Conservation (phyloP, 2,113 vertebrate genomes). For the Coregonus clupeaformis region DNA sequence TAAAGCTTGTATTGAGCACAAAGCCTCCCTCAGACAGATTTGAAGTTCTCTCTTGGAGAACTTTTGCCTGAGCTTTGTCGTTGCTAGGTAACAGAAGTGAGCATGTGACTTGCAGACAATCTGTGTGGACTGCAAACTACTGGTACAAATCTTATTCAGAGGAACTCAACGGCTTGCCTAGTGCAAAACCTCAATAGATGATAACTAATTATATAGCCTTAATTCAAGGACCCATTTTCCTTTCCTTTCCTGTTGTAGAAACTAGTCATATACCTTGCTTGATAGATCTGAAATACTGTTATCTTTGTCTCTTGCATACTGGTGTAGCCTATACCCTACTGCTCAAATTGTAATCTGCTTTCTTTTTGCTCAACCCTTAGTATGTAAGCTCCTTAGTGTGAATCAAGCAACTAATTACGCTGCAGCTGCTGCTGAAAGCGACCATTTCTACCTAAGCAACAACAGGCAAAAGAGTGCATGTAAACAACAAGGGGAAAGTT, state of each 20-base stretch:
- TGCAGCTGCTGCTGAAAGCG: constrained; percentile 84
- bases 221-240: constrained; percentile 3
- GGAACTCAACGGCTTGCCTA: constrained; percentile 41
- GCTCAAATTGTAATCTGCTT: constrained; percentile 96
- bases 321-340: constrained; percentile 69
- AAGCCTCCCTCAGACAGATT: constrained; percentile 79
- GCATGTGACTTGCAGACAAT: constrained; percentile 91
- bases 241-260: constrained; percentile 6
- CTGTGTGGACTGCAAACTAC: constrained; percentile 70
- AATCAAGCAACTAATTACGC: constrained; percentile 97
- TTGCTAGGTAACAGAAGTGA: constrained; percentile 89
- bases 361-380: constrained; percentile 94
- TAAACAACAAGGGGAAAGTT: constrained; percentile 3
- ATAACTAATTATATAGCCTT: neutral
- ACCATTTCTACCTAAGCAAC: constrained; percentile 71
- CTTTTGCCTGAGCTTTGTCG: constrained; percentile 90
- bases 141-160: constrained; percentile 76
- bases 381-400: constrained; percentile 94
- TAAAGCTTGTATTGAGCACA: constrained; percentile 71
- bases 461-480: constrained; percentile 30
- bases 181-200: constrained; percentile 1
- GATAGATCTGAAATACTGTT: constrained; percentile 41
- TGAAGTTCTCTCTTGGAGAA: constrained; percentile 77
- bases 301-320: constrained; percentile 49
- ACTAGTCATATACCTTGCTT: constrained; percentile 49